phyloP scores from a whole-genome alignment of 2,113 vertebrate genomes.

The Aphelocoma coerulescens region DNA sequence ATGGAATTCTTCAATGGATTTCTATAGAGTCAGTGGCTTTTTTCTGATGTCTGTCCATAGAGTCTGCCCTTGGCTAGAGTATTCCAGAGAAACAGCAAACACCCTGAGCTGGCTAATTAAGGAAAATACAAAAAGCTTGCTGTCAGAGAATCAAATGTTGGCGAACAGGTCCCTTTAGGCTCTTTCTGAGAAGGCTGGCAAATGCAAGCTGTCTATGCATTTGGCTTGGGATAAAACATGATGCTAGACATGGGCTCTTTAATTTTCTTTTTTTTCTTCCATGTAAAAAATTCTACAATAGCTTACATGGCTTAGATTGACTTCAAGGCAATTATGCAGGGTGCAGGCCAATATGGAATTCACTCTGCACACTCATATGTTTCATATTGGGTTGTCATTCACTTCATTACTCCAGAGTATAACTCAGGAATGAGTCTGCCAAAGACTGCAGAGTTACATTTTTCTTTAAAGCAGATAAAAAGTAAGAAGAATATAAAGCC shows the following conservation, averaged over 20 bases:
- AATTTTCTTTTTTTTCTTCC: neutral
- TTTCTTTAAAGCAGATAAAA: neutral
- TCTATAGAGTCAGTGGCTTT: neutral
- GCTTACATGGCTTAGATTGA: neutral
- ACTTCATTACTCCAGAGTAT: neutral
- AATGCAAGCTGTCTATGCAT: constrained; percentile 17
- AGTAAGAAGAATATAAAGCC: neutral
- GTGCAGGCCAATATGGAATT: neutral
- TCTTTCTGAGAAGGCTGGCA: constrained; percentile 27
- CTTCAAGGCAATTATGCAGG: neutral
- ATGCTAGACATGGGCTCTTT: neutral
- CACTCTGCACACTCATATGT: neutral
- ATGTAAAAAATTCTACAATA: neutral
- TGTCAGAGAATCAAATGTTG: constrained; percentile 43
- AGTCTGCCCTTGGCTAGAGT: neutral
- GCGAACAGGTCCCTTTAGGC: constrained; percentile 33
- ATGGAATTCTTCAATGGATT: neutral
- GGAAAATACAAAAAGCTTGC: neutral
- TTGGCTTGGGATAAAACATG: constrained; percentile 37
- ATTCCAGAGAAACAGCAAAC: constrained; percentile 9
- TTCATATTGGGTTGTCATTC: constrained; percentile 11
- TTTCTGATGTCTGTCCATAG: neutral
- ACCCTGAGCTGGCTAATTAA: constrained; percentile 32
- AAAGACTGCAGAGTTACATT: neutral
- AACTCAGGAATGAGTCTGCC: neutral